Conservation (phyloP, 2,888 invertebrate genomes). For the Liodrosophila aerea region DNA sequence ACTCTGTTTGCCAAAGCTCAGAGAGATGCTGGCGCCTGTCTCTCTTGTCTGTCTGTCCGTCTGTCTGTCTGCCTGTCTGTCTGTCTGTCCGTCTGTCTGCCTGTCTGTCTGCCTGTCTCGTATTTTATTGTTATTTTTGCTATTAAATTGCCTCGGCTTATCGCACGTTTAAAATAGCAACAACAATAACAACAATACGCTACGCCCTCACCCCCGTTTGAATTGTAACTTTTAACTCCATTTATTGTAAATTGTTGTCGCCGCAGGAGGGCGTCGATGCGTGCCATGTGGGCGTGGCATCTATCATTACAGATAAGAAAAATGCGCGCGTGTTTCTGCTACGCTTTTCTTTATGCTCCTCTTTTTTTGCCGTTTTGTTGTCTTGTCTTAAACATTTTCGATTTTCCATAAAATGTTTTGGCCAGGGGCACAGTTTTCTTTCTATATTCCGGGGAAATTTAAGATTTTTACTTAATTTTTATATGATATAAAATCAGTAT, state of each 20-base stretch:
- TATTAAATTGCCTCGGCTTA: conserved; percentile 77
- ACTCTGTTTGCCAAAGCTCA: conserved; percentile 57
- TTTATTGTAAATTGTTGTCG: conserved; percentile 77
- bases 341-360: conserved; percentile 8
- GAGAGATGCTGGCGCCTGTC: conserved; percentile 6
- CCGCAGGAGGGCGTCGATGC: conserved; percentile 43
- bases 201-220: conserved; percentile 28
- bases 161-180: conserved; percentile 74
- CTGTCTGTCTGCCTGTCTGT: conserved; percentile 41
- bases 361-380: background rate
- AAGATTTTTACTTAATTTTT: conserved; percentile 23
- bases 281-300: conserved; percentile 68
- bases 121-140: conserved; percentile 78
- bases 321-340: conserved; percentile 50
- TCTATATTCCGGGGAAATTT: background rate
- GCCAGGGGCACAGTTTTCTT: conserved; percentile 39
- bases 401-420: conserved; percentile 41
- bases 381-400: conserved; percentile 26
- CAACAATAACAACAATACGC: conserved; percentile 40
- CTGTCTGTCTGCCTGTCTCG: conserved; percentile 45
- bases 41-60: conserved; percentile 29
- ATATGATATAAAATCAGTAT: no score
- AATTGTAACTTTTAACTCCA: conserved; percentile 78
- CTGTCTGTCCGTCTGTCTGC: conserved; percentile 50
- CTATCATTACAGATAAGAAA: conserved; percentile 74